Conservation (phyloP, 2,888 invertebrate genomes). For the Carcina quercana region DNA sequence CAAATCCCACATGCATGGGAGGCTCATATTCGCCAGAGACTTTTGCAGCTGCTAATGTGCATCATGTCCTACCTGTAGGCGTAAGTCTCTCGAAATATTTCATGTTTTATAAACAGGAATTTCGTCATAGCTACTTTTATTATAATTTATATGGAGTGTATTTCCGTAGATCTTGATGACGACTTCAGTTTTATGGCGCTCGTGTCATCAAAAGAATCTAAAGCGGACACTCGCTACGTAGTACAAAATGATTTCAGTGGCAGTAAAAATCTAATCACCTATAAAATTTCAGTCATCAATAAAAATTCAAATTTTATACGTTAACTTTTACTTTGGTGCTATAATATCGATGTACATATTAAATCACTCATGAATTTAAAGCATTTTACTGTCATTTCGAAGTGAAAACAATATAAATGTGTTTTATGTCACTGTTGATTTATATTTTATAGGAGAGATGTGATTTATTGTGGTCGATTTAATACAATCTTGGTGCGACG, state of each 20-base stretch:
- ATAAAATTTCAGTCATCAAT: constrained; percentile 44
- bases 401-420: constrained; percentile 72
- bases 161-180: too few relatives aligned
- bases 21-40: too few relatives aligned
- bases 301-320: constrained; percentile 37
- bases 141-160: too few relatives aligned
- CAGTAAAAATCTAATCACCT: constrained; percentile 34
- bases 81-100: too few relatives aligned
- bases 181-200: too few relatives aligned
- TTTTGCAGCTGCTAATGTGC: too few relatives aligned
- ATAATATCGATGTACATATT: constrained; percentile 48
- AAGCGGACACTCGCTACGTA: too few relatives aligned
- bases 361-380: constrained; percentile 69
- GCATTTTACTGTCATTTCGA: constrained; percentile 64
- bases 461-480: constrained; percentile 63
- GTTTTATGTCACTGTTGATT: constrained; percentile 66
- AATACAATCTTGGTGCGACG: constrained; percentile 49
- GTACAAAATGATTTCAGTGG: constrained; percentile 8
- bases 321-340: constrained; percentile 21
- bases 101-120: too few relatives aligned
- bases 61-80: too few relatives aligned
- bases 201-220: too few relatives aligned
- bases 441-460: constrained; percentile 68
- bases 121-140: too few relatives aligned
- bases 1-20: too few relatives aligned